A percentile compares a stretch with the other conserved stretches of the same genome.
These are phyloP conservation scores for Condylura cristata DNA, from an alignment of 2,113 vertebrate species.

Conservation along the genomic window DNA sequence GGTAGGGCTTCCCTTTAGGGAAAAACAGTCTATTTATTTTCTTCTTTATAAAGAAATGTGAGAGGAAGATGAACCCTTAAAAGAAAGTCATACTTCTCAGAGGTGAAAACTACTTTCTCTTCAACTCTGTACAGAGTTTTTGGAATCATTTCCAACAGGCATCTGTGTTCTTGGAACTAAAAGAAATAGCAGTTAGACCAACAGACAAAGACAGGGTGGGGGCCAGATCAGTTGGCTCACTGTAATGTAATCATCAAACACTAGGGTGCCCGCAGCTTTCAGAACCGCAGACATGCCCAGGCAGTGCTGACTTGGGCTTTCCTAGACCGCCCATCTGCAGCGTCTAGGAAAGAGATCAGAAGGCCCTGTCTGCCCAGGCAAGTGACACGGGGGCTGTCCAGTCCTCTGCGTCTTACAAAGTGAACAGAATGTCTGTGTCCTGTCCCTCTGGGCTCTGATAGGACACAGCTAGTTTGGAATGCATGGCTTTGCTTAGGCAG, in stretches of 20 bases:
- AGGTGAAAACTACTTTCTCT: conserved; percentile 21
- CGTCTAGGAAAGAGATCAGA: neutral
- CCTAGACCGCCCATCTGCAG: neutral
- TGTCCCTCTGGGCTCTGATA: neutral
- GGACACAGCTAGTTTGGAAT: neutral
- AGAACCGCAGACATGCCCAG: neutral
- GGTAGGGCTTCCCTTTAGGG: conserved; percentile 49
- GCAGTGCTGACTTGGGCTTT: neutral
- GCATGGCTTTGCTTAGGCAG: neutral
- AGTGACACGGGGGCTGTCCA: neutral
- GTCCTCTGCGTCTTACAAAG: neutral
- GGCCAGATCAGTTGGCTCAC: accelerated
- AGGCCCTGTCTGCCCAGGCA: neutral
- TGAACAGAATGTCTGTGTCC: no score
- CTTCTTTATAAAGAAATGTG: conserved; percentile 28
- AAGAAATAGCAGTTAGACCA: neutral
- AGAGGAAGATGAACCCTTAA: neutral
- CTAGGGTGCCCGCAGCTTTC: neutral
- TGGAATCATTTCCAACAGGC: neutral
- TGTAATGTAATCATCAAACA: neutral
- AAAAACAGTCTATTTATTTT: conserved; percentile 14
- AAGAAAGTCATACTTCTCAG: neutral
- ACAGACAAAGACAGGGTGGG: neutral
- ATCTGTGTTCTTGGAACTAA: neutral
- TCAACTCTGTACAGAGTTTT: neutral